A percentile compares a stretch with the other conserved stretches of the same genome.
phyloP scores from a whole-genome alignment of 2,888 invertebrate species.

The Antitype chi region DNA sequence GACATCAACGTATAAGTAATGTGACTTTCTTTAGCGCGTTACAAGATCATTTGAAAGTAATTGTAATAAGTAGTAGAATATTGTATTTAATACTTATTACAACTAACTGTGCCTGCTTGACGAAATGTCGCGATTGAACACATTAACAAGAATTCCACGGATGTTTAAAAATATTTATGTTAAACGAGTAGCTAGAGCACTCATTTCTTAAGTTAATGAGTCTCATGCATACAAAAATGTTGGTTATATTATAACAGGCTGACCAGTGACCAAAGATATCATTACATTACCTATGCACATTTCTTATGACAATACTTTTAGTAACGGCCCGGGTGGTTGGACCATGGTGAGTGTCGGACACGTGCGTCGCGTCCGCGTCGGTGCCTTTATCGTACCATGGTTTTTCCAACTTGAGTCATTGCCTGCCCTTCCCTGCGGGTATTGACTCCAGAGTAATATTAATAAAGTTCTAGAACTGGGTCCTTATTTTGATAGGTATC shows the following conservation, averaged over 20 bases:
- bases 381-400: not conserved
- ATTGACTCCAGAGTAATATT: slow-evolving; percentile 7
- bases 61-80: slow-evolving; percentile 30
- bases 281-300: slow-evolving; percentile 21
- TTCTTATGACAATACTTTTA: slow-evolving; percentile 13
- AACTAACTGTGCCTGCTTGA: not conserved
- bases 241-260: slow-evolving; percentile 32
- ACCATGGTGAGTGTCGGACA: not conserved
- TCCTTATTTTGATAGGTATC: not conserved
- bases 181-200: not conserved
- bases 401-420: slow-evolving; percentile 14
- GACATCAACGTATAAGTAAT: slow-evolving; percentile 52
- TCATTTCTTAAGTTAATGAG: slow-evolving; percentile 37
- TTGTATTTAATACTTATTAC: slow-evolving; percentile 24
- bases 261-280: slow-evolving; percentile 9
- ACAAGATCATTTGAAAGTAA: slow-evolving; percentile 54
- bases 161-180: slow-evolving; percentile 22
- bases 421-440: slow-evolving; percentile 1
- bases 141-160: slow-evolving; percentile 12
- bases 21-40: slow-evolving; percentile 66
- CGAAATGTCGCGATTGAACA: slow-evolving; percentile 1
- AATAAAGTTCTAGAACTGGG: not conserved
- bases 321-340: not conserved
- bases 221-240: slow-evolving; percentile 27
- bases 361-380: not conserved